Evolutionary conservation across 2,113 vertebrate genomes (phyloP).

Genomic region (Pedionomus torquatus): DNA sequence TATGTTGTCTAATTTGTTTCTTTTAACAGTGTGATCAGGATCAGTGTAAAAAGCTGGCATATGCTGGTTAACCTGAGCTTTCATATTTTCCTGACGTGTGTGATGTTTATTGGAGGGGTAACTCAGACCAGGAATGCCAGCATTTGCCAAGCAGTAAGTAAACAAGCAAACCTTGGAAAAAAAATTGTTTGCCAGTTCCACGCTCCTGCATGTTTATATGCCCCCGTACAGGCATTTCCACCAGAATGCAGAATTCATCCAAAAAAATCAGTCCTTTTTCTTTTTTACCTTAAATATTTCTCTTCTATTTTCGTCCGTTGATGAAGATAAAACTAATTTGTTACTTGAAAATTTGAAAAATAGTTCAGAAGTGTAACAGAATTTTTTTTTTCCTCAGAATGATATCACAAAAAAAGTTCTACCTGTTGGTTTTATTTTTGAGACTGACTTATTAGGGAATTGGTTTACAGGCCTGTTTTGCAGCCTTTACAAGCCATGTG

Average conservation of each 20-base stretch:
- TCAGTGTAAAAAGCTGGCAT: conserved; percentile 96
- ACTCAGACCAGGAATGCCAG: conserved; percentile 88
- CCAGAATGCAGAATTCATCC: neutral
- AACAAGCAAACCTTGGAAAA: neutral
- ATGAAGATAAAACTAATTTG: neutral
- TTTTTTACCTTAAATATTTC: neutral
- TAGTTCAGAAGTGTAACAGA: neutral
- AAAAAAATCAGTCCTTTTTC: neutral
- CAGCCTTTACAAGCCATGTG: neutral
- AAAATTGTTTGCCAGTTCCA: neutral
- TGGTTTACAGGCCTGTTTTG: neutral
- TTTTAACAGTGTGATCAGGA: conserved; percentile 77
- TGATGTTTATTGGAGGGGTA: conserved; percentile 90
- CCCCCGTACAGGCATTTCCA: neutral
- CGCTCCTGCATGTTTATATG: accelerated
- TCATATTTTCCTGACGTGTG: conserved; percentile 92
- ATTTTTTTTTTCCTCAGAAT: neutral
- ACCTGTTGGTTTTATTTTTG: neutral
- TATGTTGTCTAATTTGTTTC: neutral
- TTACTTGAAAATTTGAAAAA: neutral
- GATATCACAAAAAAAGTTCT: neutral
- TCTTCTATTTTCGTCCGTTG: neutral
- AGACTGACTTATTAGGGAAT: neutral
- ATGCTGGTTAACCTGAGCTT: conserved; percentile 95
- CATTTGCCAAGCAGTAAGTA: conserved; percentile 95